These are phyloP conservation scores for Serranochromis macrocephalus DNA, from an alignment of 2,113 vertebrate species.

Conservation along the genomic window DNA sequence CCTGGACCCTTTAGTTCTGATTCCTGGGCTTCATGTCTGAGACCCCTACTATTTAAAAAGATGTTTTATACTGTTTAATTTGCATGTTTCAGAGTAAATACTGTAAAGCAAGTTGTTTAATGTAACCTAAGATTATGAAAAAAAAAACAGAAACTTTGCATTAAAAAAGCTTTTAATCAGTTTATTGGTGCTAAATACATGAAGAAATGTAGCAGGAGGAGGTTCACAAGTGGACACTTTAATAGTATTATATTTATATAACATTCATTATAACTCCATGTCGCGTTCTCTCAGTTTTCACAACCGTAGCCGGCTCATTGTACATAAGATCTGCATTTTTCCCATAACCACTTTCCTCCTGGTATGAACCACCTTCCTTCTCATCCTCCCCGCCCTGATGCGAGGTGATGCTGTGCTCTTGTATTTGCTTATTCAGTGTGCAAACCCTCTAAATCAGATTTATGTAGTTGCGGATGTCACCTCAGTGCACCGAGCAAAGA, in stretches of 20 bases:
- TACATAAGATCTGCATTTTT: neutral
- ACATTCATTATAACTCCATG: neutral
- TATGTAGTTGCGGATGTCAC: constrained; percentile 57
- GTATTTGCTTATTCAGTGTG: constrained; percentile 49
- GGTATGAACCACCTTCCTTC: constrained; percentile 11
- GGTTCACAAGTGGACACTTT: neutral
- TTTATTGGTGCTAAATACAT: neutral
- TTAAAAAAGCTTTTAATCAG: neutral
- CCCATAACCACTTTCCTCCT: constrained; percentile 10
- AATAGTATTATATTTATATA: neutral
- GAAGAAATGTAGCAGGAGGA: neutral
- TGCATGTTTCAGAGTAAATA: neutral
- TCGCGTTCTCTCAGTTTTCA: neutral
- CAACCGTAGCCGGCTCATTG: neutral
- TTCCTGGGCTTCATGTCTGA: neutral
- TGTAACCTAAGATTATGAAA: neutral
- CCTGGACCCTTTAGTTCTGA: neutral
- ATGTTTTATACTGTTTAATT: neutral
- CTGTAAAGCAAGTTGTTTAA: neutral
- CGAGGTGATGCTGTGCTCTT: constrained; percentile 39
- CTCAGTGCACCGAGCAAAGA: constrained; percentile 37
- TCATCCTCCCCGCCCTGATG: constrained; percentile 27
- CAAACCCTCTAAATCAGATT: constrained; percentile 56
- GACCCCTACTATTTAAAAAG: neutral
- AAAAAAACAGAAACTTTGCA: neutral